These are phyloP conservation scores for Spinus pinus DNA, from an alignment of 2,797 vertebrate genomes.

Conservation along the genomic window DNA sequence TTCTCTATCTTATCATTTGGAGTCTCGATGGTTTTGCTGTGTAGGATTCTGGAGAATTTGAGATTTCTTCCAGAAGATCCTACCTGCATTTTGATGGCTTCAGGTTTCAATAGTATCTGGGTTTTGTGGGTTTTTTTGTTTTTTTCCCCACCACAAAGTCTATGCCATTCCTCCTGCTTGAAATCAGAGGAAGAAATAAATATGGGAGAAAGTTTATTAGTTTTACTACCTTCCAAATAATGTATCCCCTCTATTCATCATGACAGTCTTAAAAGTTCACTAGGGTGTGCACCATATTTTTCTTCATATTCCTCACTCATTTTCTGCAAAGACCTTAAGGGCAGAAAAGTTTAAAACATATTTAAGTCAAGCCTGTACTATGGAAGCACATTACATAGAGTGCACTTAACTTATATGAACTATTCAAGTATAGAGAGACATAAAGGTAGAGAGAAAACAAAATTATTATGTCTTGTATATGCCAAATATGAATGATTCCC, in stretches of 20 bases:
- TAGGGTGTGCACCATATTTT: background rate
- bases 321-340: background rate
- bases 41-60: background rate
- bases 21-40: background rate
- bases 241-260: background rate
- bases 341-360: background rate
- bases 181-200: background rate
- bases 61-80: background rate
- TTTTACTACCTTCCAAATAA: background rate
- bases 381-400: accelerated
- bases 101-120: background rate
- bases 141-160: background rate
- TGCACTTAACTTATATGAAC: background rate
- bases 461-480: background rate
- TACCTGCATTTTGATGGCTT: background rate
- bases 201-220: background rate
- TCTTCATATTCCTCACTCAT: background rate
- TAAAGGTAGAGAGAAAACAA: background rate
- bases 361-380: background rate
- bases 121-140: no score
- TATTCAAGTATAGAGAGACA: background rate
- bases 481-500: background rate
- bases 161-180: background rate
- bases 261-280: background rate
- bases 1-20: background rate